Percentiles rank a stretch among this genome's conserved stretches.
These are phyloP conservation scores for Cryptophagus acutangulus DNA, from an alignment of 2,888 invertebrate species.

Conservation along the genomic window DNA sequence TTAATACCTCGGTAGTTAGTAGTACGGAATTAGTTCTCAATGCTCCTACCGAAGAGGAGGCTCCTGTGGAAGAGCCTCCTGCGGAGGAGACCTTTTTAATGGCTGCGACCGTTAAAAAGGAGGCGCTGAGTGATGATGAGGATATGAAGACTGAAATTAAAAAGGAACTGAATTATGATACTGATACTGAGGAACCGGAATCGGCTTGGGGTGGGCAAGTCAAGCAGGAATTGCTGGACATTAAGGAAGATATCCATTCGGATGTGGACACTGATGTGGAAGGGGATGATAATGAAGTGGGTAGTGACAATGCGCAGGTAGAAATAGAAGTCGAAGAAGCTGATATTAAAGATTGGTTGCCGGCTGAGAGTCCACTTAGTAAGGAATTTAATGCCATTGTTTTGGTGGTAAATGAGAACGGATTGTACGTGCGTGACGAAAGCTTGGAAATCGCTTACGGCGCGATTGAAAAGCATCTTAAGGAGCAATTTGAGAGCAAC, in stretches of 20 bases:
- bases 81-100: too few species aligned
- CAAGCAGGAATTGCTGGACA: not conserved
- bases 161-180: too few species aligned
- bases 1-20: too few species aligned
- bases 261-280: not conserved
- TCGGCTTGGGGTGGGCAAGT: not conserved
- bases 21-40: too few species aligned
- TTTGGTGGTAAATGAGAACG: conserved; percentile 57
- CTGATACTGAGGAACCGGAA: not conserved
- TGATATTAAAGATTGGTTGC: conserved; percentile 55
- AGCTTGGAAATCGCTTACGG: conserved; percentile 28
- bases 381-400: conserved; percentile 57
- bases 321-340: conserved; percentile 14
- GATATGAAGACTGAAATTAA: too few species aligned
- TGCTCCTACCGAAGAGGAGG: too few species aligned
- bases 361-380: conserved; percentile 51
- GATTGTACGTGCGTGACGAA: conserved; percentile 48
- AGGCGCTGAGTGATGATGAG: too few species aligned
- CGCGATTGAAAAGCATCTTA: conserved; percentile 35
- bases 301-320: not conserved
- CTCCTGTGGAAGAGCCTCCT: too few species aligned
- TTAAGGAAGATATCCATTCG: not conserved
- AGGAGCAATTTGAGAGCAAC: conserved; percentile 28
- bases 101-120: too few species aligned
- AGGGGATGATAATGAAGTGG: not conserved